Conservation (phyloP, 2,113 vertebrate species). For the Proteles cristata region DNA sequence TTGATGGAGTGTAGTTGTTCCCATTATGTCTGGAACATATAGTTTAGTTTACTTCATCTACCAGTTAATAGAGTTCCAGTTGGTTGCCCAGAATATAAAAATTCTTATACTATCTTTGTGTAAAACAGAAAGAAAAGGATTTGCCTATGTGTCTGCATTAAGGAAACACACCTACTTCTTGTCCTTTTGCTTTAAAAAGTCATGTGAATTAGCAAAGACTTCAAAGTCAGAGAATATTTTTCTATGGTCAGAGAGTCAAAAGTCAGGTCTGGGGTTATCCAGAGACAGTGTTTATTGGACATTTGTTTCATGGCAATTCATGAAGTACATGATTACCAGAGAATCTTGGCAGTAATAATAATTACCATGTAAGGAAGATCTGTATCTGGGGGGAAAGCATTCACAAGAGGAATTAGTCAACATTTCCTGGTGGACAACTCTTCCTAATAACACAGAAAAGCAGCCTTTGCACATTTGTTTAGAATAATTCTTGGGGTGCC, state of each 20-base stretch:
- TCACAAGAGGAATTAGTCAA: constrained; percentile 71
- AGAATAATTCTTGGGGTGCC: constrained; percentile 52
- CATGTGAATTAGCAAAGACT: constrained; percentile 74
- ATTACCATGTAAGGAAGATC: constrained; percentile 76
- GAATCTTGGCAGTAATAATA: constrained; percentile 78
- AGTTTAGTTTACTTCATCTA: background rate
- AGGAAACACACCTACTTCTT: constrained; percentile 59
- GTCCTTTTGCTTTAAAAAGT: constrained; percentile 57
- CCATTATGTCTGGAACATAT: background rate
- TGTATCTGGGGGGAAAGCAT: constrained; percentile 77
- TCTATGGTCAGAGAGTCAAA: constrained; percentile 66
- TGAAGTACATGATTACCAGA: constrained; percentile 80
- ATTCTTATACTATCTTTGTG: background rate
- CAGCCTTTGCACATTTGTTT: constrained; percentile 80
- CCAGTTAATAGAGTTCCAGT: background rate
- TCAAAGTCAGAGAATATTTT: constrained; percentile 69
- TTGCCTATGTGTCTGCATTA: constrained; percentile 74
- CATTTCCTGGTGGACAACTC: constrained; percentile 74
- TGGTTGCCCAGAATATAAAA: constrained; percentile 18
- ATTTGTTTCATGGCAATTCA: constrained; percentile 77
- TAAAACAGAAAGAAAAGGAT: constrained; percentile 69
- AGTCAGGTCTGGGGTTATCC: constrained; percentile 72
- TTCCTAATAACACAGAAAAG: constrained; percentile 77
- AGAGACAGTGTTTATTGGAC: constrained; percentile 71
- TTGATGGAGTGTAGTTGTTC: constrained; percentile 3